Conservation (phyloP, 2,888 invertebrate genomes). For the Acronicta leporina region DNA sequence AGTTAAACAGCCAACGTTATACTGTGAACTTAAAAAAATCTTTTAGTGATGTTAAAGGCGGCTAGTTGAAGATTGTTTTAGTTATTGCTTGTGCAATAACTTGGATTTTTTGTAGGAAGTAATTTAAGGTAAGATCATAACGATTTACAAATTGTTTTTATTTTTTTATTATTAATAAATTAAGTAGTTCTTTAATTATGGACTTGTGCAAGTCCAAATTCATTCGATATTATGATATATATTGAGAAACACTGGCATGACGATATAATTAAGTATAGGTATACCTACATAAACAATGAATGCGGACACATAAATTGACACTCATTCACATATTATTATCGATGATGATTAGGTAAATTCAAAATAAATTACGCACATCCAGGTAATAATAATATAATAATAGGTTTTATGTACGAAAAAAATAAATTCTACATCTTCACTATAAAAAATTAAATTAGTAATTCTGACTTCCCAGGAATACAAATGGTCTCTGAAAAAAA, state of each 20-base stretch:
- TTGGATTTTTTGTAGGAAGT: slow-evolving; percentile 79
- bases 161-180: neutral
- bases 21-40: slow-evolving; percentile 69
- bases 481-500: slow-evolving; percentile 78
- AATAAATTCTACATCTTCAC: too few species aligned
- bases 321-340: too few species aligned
- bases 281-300: too few species aligned
- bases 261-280: too few species aligned
- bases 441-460: slow-evolving; percentile 2
- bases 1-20: slow-evolving; percentile 60
- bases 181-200: neutral
- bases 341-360: too few species aligned
- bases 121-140: slow-evolving; percentile 73
- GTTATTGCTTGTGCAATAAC: slow-evolving; percentile 86
- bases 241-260: neutral
- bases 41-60: slow-evolving; percentile 78
- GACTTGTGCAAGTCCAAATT: neutral
- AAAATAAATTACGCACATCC: too few species aligned
- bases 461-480: slow-evolving; percentile 65
- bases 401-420: too few species aligned
- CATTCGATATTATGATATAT: neutral
- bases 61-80: slow-evolving; percentile 79
- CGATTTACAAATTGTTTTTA: neutral
- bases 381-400: too few species aligned
- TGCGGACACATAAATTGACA: too few species aligned